Evolutionary conservation across 1,140 invertebrate genomes (phyloP).

Genomic region (Popillia japonica): DNA sequence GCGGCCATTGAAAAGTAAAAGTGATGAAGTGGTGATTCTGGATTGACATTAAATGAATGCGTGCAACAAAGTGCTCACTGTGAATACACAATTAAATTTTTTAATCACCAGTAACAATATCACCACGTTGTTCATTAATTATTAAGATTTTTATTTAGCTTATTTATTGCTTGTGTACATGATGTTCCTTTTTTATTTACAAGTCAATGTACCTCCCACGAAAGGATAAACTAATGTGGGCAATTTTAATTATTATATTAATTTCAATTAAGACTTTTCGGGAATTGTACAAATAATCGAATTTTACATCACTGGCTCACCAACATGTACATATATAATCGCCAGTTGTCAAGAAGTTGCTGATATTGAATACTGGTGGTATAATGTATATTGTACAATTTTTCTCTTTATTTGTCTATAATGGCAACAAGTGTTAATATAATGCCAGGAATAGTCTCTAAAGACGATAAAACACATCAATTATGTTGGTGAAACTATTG

Average conservation of each 20-base stretch:
- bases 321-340: conserved; percentile 31
- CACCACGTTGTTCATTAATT: conserved; percentile 39
- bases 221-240: neutral
- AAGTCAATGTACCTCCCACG: conserved; percentile 35
- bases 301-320: conserved; percentile 35
- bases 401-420: conserved; percentile 42
- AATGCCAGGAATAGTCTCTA: conserved; percentile 47
- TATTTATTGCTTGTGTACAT: conserved; percentile 40
- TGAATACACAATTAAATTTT: conserved; percentile 46
- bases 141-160: conserved; percentile 23
- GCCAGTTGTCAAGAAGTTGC: conserved; percentile 1
- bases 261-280: conserved; percentile 29
- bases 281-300: conserved; percentile 25
- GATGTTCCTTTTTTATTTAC: conserved; percentile 37
- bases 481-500: conserved; percentile 44
- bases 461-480: conserved; percentile 40
- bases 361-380: conserved; percentile 41
- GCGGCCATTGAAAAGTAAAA: conserved; percentile 69
- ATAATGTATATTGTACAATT: conserved; percentile 47
- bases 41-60: conserved; percentile 52
- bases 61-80: conserved; percentile 48
- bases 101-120: conserved; percentile 49
- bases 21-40: conserved; percentile 57
- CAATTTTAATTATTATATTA: conserved; percentile 21
- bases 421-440: conserved; percentile 48